Conservation (phyloP, 2,888 invertebrate species). For the Apamea crenata region DNA sequence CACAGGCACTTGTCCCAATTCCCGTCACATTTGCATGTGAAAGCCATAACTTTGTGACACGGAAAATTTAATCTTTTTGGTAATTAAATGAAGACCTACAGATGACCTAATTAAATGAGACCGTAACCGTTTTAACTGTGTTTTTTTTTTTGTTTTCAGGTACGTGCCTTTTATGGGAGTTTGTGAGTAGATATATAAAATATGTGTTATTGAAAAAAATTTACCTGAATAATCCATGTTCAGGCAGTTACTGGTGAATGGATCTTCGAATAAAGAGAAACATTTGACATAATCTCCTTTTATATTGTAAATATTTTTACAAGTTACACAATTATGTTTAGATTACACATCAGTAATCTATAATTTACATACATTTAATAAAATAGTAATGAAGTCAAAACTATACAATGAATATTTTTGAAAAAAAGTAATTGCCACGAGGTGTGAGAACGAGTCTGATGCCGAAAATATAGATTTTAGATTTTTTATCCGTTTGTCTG, state of each 20-base stretch:
- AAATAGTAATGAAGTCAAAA: too few species aligned
- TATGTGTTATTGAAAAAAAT: too few species aligned
- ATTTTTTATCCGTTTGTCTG: too few species aligned
- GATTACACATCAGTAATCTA: not conserved
- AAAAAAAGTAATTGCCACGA: too few species aligned
- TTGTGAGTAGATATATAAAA: constrained; percentile 46
- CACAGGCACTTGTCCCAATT: constrained; percentile 52
- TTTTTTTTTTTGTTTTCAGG: constrained; percentile 76
- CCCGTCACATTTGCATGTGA: constrained; percentile 84
- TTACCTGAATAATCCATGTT: not conserved
- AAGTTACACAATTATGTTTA: not conserved
- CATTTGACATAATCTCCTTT: not conserved
- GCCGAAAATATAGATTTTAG: too few species aligned
- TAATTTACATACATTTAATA: too few species aligned
- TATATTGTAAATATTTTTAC: too few species aligned
- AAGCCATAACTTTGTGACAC: constrained; percentile 84
- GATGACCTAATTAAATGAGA: constrained; percentile 82
- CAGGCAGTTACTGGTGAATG: too few species aligned
- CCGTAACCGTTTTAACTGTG: constrained; percentile 65
- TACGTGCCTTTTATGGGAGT: constrained; percentile 65
- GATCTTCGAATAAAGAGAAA: not conserved
- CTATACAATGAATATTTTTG: too few species aligned
- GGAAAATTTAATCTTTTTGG: constrained; percentile 87
- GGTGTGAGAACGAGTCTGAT: too few species aligned
- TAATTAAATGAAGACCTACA: constrained; percentile 83